phyloP scores from a whole-genome alignment of 2,113 vertebrate genomes.

The Puffinus mauretanicus region DNA sequence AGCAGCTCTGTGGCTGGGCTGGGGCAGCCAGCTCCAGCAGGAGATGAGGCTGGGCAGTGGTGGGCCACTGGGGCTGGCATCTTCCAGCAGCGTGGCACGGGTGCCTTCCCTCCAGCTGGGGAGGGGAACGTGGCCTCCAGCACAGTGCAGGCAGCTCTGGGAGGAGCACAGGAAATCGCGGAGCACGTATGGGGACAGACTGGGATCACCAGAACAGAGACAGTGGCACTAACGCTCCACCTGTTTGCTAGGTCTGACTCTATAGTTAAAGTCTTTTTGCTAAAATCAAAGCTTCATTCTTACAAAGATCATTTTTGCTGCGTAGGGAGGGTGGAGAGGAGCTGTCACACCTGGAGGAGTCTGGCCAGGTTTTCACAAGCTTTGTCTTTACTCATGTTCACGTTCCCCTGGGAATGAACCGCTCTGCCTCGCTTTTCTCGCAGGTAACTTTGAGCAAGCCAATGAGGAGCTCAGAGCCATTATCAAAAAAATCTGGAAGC shows the following conservation, averaged over 20 bases:
- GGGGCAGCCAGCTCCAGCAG: neutral
- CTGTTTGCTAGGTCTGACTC: neutral
- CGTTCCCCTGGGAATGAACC: neutral
- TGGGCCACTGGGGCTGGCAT: neutral
- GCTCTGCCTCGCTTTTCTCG: neutral
- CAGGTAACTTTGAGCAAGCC: constrained; percentile 95
- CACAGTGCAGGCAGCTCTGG: neutral
- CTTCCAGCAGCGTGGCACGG: neutral
- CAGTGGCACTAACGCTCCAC: neutral
- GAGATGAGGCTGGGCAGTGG: neutral
- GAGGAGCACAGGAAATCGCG: neutral
- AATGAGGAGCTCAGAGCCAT: constrained; percentile 95
- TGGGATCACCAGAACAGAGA: neutral
- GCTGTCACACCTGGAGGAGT: neutral
- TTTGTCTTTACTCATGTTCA: neutral
- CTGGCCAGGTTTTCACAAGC: neutral
- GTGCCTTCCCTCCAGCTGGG: neutral
- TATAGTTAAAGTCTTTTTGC: neutral
- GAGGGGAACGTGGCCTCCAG: neutral
- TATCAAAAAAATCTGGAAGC: constrained; percentile 98
- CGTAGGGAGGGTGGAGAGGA: neutral
- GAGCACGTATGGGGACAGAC: rapidly evolving
- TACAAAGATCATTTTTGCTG: neutral
- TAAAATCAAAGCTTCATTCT: neutral
- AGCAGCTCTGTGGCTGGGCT: neutral